phyloP scores from a whole-genome alignment of 64 coral and sea anemone species.

The Pocillopora verrucosa region DNA sequence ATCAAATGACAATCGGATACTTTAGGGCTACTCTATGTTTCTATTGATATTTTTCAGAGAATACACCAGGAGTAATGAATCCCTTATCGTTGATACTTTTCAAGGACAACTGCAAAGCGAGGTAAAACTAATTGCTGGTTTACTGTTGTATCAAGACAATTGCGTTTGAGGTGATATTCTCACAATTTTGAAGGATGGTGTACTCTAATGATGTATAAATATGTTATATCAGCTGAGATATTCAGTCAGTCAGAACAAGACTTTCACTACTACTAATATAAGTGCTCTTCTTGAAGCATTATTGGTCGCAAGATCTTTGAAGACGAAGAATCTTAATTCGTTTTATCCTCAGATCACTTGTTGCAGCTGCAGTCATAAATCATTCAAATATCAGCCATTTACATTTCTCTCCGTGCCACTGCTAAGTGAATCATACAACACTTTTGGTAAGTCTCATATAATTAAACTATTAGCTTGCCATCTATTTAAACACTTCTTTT shows the following conservation, averaged over 20 bases:
- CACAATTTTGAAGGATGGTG: no score
- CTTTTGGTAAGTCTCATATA: slow-evolving; percentile 48
- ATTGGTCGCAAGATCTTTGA: not conserved
- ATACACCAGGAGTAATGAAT: slow-evolving; percentile 71
- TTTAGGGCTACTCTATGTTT: no score
- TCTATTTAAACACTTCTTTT: not conserved
- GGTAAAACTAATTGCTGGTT: not conserved
- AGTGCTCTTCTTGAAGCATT: no score
- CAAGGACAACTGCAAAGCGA: slow-evolving; percentile 78
- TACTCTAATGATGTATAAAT: no score
- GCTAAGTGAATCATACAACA: slow-evolving; percentile 50
- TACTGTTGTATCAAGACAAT: not conserved
- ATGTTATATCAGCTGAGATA: no score
- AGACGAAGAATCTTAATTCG: not conserved
- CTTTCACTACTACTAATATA: no score
- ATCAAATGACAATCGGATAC: not conserved
- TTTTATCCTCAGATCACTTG: slow-evolving; percentile 63
- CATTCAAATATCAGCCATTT: slow-evolving; percentile 67
- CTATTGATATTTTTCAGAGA: slow-evolving; percentile 34
- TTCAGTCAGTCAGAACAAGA: no score
- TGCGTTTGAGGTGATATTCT: not conserved
- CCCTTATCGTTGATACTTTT: slow-evolving; percentile 84
- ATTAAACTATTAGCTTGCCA: not conserved
- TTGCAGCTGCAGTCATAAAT: slow-evolving; percentile 66
- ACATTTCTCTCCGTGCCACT: slow-evolving; percentile 75